Percentiles rank a stretch among this genome's conserved stretches.
Evolutionary conservation across 2,888 invertebrate species (phyloP).

Genomic region (Mellilla xanthometata): DNA sequence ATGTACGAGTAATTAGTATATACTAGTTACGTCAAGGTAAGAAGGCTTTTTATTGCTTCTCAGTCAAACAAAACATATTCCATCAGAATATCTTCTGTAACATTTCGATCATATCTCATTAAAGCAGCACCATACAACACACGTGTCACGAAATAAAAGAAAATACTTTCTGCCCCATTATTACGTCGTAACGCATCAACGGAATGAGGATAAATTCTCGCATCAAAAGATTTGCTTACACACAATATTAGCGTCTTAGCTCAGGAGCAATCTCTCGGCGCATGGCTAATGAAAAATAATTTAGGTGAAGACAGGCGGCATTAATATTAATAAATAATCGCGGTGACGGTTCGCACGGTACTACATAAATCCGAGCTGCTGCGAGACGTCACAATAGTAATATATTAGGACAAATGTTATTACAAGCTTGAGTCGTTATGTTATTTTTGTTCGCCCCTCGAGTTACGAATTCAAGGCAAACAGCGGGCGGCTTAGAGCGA

Average conservation of each 20-base stretch:
- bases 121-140: constrained; percentile 1
- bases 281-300: constrained; percentile 70
- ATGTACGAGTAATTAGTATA: too few species aligned
- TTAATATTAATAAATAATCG: constrained; percentile 76
- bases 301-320: constrained; percentile 63
- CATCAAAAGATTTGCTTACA: constrained; percentile 59
- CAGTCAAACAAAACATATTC: too few species aligned
- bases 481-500: constrained; percentile 36
- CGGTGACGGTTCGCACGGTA: constrained; percentile 70
- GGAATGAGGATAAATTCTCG: constrained; percentile 45
- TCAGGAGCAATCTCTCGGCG: constrained; percentile 44
- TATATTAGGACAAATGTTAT: constrained; percentile 81
- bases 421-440: constrained; percentile 75
- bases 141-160: constrained; percentile 17
- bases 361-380: constrained; percentile 70
- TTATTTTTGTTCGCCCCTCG: constrained; percentile 73
- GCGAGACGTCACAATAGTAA: constrained; percentile 75
- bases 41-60: too few species aligned
- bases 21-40: too few species aligned
- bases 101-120: constrained; percentile 6
- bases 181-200: constrained; percentile 35
- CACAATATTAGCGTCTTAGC: constrained; percentile 53
- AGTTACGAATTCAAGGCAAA: constrained; percentile 53
- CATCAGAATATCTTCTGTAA: constrained; percentile 1
- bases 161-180: constrained; percentile 19